A percentile compares a stretch with the other conserved stretches of the same genome.
Evolutionary conservation across 2,888 invertebrate genomes (phyloP).

Genomic region (Lasioglossum vierecki): DNA sequence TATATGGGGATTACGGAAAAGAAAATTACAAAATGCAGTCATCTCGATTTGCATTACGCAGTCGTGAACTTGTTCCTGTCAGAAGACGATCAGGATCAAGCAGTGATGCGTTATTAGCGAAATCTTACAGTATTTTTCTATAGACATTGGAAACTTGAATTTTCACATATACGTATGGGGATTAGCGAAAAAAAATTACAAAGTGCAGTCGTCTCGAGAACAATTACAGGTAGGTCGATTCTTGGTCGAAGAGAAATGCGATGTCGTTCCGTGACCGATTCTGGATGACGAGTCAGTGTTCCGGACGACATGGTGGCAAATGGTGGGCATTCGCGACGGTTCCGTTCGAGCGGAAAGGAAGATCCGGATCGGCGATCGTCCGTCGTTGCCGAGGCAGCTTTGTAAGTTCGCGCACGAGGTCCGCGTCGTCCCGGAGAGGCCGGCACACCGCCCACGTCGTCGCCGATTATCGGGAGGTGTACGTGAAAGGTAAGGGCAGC

Average conservation of each 20-base stretch:
- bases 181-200: no score
- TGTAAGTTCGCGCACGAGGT: constrained; percentile 57
- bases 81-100: neutral
- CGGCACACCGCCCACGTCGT: constrained; percentile 60
- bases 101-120: neutral
- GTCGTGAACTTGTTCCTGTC: neutral
- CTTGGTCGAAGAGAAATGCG: neutral
- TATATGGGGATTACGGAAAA: no score
- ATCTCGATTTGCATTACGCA: neutral
- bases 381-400: constrained; percentile 34
- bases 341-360: constrained; percentile 33
- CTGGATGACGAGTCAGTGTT: neutral
- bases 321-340: constrained; percentile 14
- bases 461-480: constrained; percentile 56
- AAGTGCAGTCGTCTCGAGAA: neutral
- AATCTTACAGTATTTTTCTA: no score
- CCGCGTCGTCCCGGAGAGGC: constrained; percentile 49
- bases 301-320: constrained; percentile 1
- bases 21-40: neutral
- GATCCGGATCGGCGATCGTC: constrained; percentile 35
- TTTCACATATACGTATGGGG: no score
- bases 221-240: neutral
- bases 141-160: no score
- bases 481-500: constrained; percentile 55
- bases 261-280: neutral